Percentiles rank a stretch among this genome's conserved stretches.
Conservation (phyloP, 2,113 vertebrate species). For the Neodontobutis hainanensis region DNA sequence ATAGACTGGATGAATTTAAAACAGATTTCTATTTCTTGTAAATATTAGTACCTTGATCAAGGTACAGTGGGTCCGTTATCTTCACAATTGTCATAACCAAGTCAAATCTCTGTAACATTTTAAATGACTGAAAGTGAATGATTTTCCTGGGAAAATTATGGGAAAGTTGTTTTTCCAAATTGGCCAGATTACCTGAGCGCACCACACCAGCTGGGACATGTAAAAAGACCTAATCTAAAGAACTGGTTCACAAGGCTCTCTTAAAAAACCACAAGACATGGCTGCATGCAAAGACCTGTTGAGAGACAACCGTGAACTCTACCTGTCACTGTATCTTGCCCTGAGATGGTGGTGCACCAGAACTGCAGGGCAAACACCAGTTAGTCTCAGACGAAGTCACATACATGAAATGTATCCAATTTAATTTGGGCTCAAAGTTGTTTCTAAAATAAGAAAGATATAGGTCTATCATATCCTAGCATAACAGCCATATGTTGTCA, state of each 20-base stretch:
- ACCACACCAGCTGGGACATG: conserved; percentile 63
- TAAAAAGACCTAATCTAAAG: conserved; percentile 61
- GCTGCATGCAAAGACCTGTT: conserved; percentile 66
- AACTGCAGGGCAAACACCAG: conserved; percentile 12
- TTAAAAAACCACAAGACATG: conserved; percentile 34
- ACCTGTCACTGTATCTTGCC: conserved; percentile 31
- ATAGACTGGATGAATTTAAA: too few species aligned
- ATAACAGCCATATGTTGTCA: too few species aligned
- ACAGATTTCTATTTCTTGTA: too few species aligned
- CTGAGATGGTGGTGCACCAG: conserved; percentile 6
- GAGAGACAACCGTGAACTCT: conserved; percentile 70
- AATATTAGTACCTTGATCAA: too few species aligned
- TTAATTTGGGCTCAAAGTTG: neutral
- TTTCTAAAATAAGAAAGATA: neutral
- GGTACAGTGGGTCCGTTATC: too few species aligned
- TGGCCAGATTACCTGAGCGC: conserved; percentile 57
- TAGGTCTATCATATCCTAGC: neutral
- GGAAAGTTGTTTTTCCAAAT: conserved; percentile 65
- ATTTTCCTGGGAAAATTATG: conserved; percentile 38
- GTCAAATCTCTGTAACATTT: too few species aligned
- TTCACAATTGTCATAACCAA: neutral
- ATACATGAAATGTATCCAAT: too few species aligned
- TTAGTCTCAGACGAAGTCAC: neutral
- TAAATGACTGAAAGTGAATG: conserved; percentile 9
- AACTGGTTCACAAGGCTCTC: conserved; percentile 51